Evolutionary conservation across 1,140 invertebrate genomes (phyloP), one percentile per base, ranked within the genome.

Genomic region (Sipha flava): DNA sequence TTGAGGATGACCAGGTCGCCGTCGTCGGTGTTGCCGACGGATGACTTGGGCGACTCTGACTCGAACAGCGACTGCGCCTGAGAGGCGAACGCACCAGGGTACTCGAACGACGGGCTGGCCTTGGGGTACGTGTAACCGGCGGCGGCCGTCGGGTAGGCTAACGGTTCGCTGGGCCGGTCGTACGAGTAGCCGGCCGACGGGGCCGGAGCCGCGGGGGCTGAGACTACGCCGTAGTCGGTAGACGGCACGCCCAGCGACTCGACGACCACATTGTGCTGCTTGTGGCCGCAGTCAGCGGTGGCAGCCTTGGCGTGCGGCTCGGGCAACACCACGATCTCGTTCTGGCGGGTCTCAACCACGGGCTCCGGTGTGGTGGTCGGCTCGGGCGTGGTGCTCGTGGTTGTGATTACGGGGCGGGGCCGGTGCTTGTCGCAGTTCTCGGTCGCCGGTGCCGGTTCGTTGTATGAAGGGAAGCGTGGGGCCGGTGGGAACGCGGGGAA

Each of bases 121-220:
- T 77, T 77, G 6, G 49, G 47, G 34, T 77, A 77, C 10, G 23
- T 23, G 49, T 77, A 77, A n/a, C 73, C 73, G n/a, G n/a, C 23
- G 34, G 14, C 14, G 0, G 47, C 52, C 1, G 31, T 18, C 9
- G 73, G 52, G 10, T 77, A 59, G 3, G n/a, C 21, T 1, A 59
- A 5, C 0, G 73, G 34, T 0, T 26, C 12, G 23, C 34, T 29
- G 31, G 73, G 73, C 1, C 26, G 40, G 21, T 77, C 73, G 21
- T 77, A 77, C n/a, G 73, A 77, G 14, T 77, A 77, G 0, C 73
- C 73, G 52, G 73, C 73, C 7, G 73, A 59, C 34, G 52, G 73
- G 2, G n/a, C 29, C 1, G 52, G 23, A 1, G 47, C 14, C n/a
- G n/a, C n/a, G 0, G 72, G 47, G 2, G 23, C 26, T 0, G 72